Evolutionary conservation across 2,888 invertebrate species (phyloP), one percentile per base, ranked within the genome.

Genomic region (Neoascia interrupta): DNA sequence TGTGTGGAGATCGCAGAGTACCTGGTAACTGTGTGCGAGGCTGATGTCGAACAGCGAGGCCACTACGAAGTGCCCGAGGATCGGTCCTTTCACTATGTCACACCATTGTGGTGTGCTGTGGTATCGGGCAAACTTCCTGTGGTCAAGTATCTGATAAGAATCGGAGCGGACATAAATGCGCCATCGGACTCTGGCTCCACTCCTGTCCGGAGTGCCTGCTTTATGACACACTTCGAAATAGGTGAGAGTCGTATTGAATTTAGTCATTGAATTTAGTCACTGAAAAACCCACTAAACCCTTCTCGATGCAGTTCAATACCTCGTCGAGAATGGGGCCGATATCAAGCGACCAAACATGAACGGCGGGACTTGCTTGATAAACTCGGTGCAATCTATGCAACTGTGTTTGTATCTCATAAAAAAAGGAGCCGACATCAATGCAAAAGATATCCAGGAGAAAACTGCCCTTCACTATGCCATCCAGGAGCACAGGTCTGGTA

Each of bases 401-500:
- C 90, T 97, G 49, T 97, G 96, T 88, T 91, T 92, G 72, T 95
- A 93, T 89, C 90, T 97, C 81, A 91, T 97, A 69, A 89, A 92
- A 83, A 92, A 94, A 86, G 96, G 96, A 47, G 97, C 95, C 2
- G 91, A 92, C 83, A 94, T 96, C 3, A 95, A 97, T 90, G 96
- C 96, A 34, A 92, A 92, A 66, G 97, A 97, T 89, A 94, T 95
- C 85, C 96, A 97, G 88, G 93, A 93, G 83, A 97, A 97, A 90
- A 95, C 97, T 76, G 97, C 97, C 63, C 91, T 97, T 84, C 97
- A 97, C 90, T 97, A 97, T 90, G 96, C 97, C n/a, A 95, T 97
- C 83, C 94, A 94, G 84, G 94, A 95, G 88, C 94, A 94, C 85
- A 92, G 92, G 90, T 90, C 82, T 54, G 23, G 16, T 18, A n/a